phyloP scores from a whole-genome alignment of 1,140 invertebrate genomes.

The Pseudomyrmex pallidus region DNA sequence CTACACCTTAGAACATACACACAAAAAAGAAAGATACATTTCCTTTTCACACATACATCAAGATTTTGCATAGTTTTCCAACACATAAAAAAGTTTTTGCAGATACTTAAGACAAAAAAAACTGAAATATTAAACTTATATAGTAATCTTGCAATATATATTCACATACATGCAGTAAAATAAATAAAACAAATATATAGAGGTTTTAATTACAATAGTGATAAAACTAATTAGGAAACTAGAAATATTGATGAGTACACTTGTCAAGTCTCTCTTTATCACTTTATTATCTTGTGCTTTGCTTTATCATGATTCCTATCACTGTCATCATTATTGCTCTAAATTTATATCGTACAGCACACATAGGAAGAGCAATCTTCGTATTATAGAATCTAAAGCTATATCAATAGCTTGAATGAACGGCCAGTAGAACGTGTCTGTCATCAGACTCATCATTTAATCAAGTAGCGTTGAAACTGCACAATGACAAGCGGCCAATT shows the following conservation, averaged over 20 bases:
- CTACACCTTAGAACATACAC: slow-evolving; percentile 91
- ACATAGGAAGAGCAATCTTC: slow-evolving; percentile 45
- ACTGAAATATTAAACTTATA: no score
- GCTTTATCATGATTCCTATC: background rate
- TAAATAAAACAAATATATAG: background rate
- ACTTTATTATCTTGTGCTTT: slow-evolving; percentile 6
- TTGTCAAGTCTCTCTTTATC: background rate
- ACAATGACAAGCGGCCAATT: slow-evolving; percentile 34
- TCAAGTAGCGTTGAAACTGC: slow-evolving; percentile 28
- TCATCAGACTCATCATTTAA: slow-evolving; percentile 54
- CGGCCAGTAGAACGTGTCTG: background rate
- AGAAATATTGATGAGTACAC: background rate
- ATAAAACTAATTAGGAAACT: background rate
- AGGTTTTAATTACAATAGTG: background rate
- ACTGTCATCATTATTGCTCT: background rate
- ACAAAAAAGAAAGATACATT: slow-evolving; percentile 78
- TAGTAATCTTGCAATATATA: no score
- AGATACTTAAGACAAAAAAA: background rate
- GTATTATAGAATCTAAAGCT: slow-evolving; percentile 35
- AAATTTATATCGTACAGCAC: slow-evolving; percentile 12
- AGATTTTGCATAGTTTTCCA: background rate
- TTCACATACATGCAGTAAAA: background rate
- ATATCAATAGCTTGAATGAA: background rate
- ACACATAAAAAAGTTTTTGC: background rate
- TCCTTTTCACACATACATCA: slow-evolving; percentile 9